Conservation (phyloP, 92 coral and sea anemone genomes). For the Parazoanthus atlanticus region DNA sequence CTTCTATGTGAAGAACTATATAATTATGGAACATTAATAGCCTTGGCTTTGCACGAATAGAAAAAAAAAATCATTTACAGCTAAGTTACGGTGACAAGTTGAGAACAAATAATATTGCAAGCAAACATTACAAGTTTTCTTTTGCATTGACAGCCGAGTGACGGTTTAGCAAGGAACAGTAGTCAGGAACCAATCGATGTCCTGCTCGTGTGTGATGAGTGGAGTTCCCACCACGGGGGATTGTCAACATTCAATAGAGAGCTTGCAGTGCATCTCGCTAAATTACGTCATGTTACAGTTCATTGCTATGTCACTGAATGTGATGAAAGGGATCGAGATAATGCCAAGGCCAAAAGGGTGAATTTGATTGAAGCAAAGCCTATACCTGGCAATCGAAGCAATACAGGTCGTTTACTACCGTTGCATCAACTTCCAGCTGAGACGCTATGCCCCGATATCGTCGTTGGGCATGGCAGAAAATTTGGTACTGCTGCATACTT, state of each 20-base stretch:
- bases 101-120: too few species aligned
- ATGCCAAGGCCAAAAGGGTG: neutral
- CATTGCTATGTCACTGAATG: neutral
- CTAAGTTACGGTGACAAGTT: too few species aligned
- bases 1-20: too few species aligned
- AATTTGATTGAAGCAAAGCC: neutral
- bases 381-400: neutral
- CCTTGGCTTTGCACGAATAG: too few species aligned
- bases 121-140: too few species aligned
- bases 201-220: neutral
- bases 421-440: neutral
- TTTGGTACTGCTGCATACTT: constrained; percentile 32
- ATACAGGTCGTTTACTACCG: neutral
- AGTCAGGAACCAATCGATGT: too few species aligned
- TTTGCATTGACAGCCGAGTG: too few species aligned
- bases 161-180: too few species aligned
- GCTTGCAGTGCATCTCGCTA: neutral
- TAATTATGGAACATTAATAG: too few species aligned
- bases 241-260: neutral
- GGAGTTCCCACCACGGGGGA: neutral
- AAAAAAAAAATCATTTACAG: too few species aligned
- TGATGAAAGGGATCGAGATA: neutral
- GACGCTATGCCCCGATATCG: neutral
- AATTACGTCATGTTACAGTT: neutral
- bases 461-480: constrained; percentile 37